Evolutionary conservation across 2,888 invertebrate genomes (phyloP).

Genomic region (Liposcelis brunnea): DNA sequence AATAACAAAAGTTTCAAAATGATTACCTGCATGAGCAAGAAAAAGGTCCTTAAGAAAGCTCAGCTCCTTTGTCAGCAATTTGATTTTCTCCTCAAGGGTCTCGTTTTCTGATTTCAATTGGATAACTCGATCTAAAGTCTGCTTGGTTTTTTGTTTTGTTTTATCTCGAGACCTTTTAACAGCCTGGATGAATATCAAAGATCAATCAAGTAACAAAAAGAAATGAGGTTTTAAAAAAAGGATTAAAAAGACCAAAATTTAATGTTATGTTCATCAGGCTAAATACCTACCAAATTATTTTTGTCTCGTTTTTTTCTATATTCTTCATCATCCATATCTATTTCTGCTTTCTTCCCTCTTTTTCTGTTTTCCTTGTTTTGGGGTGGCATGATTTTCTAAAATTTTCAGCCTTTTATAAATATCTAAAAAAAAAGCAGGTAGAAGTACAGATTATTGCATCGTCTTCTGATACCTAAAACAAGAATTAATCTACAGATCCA

Average conservation of each 20-base stretch:
- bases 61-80: conserved; percentile 61
- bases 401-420: too few relatives aligned
- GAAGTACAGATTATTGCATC: too few relatives aligned
- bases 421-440: too few relatives aligned
- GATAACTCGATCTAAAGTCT: conserved; percentile 56
- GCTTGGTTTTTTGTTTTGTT: conserved; percentile 56
- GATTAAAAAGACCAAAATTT: too few relatives aligned
- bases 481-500: too few relatives aligned
- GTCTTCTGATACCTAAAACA: too few relatives aligned
- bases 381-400: background rate
- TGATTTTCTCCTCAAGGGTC: conserved; percentile 61
- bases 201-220: conserved; percentile 9
- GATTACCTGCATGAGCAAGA: conserved; percentile 54
- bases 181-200: conserved; percentile 35
- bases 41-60: conserved; percentile 66
- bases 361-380: conserved; percentile 8
- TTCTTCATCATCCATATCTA: conserved; percentile 39
- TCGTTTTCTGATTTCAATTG: conserved; percentile 63
- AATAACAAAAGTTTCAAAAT: too few relatives aligned
- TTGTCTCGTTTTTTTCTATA: conserved; percentile 56
- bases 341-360: conserved; percentile 13
- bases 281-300: conserved; percentile 48
- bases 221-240: background rate
- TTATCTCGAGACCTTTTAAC: conserved; percentile 69
- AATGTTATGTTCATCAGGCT: too few relatives aligned